Evolutionary conservation across 2,797 vertebrate genomes (phyloP).

Genomic region (Danio jaintianensis): DNA sequence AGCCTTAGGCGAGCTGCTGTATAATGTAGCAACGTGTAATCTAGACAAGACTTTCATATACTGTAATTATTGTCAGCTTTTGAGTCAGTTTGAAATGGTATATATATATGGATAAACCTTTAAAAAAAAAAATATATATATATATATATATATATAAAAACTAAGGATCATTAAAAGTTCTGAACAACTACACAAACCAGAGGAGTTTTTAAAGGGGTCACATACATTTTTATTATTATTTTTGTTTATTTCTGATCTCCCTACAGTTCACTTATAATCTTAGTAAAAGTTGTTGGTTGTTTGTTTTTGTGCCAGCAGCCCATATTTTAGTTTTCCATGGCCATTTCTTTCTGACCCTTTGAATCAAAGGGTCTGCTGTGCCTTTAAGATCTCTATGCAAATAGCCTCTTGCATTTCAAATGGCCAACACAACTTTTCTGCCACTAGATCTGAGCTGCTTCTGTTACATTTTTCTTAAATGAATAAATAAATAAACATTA

Average conservation of each 20-base stretch:
- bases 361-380: slow-evolving; percentile 11
- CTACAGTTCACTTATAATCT: slow-evolving; percentile 5
- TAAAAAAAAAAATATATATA: not conserved
- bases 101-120: not conserved
- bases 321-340: slow-evolving; percentile 8
- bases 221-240: not conserved
- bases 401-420: slow-evolving; percentile 5
- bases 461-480: not conserved
- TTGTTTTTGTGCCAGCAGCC: not conserved
- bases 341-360: not conserved
- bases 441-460: not conserved
- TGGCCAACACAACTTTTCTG: not conserved
- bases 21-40: slow-evolving; percentile 26
- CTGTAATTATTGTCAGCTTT: not conserved
- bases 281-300: not conserved
- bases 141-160: no score
- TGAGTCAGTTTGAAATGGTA: not conserved
- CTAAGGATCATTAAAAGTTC: slow-evolving; percentile 30
- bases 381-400: not conserved
- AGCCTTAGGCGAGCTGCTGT: slow-evolving; percentile 59
- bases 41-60: not conserved
- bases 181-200: not conserved
- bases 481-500: no score
- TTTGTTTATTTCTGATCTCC: not conserved
- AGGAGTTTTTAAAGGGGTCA: slow-evolving; percentile 30